phyloP scores from a whole-genome alignment of 1,140 invertebrate genomes.

The Himalopsyche phryganea region DNA sequence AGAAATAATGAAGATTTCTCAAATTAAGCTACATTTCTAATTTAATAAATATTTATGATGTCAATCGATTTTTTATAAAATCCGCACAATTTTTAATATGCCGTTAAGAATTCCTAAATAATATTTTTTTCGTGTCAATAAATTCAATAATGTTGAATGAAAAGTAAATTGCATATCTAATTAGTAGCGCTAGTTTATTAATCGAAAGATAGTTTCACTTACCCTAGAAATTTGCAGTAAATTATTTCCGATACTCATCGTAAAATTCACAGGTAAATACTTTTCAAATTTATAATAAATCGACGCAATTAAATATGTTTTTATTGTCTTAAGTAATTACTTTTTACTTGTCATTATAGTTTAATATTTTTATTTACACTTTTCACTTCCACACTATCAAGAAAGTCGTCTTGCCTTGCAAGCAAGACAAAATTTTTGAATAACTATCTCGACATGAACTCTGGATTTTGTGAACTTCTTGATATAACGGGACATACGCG shows the following conservation, averaged over 20 bases:
- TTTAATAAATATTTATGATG: too few species aligned
- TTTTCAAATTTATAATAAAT: too few species aligned
- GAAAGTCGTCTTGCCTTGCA: constrained; percentile 7
- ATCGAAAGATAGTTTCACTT: constrained; percentile 14
- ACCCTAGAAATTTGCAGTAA: constrained; percentile 27
- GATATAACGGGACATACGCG: constrained; percentile 31
- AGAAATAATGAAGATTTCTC: background rate
- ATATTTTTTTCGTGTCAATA: too few species aligned
- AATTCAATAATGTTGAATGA: too few species aligned
- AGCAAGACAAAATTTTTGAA: constrained; percentile 17
- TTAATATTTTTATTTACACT: background rate
- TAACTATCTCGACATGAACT: constrained; percentile 12
- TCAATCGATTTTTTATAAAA: too few species aligned
- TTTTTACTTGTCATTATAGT: constrained; percentile 2
- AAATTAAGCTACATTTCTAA: too few species aligned
- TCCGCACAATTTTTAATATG: too few species aligned
- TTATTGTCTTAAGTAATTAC: constrained; percentile 8
- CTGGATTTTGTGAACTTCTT: constrained; percentile 16
- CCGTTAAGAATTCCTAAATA: too few species aligned
- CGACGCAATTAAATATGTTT: constrained; percentile 4
- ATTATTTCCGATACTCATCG: constrained; percentile 22
- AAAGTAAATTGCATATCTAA: too few species aligned
- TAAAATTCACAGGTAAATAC: constrained; percentile 1
- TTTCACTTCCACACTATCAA: background rate
- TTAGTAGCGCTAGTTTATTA: too few species aligned